Evolutionary conservation across 2,113 vertebrate species (phyloP).

Genomic region (Gopherus evgoodei): DNA sequence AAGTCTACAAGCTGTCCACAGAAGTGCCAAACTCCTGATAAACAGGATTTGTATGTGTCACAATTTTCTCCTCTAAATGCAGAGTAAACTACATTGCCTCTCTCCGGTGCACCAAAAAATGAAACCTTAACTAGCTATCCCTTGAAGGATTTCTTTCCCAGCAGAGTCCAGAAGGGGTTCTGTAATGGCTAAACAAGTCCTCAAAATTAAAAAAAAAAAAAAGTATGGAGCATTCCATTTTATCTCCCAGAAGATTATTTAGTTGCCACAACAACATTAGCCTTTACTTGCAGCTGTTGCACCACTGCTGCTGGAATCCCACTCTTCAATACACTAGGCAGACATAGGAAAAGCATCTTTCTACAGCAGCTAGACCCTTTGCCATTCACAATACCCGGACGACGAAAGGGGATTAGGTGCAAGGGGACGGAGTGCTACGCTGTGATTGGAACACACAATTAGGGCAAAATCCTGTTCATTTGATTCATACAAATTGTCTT

Average conservation of each 20-base stretch:
- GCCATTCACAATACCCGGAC: background rate
- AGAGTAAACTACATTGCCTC: conserved; percentile 41
- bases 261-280: background rate
- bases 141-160: conserved; percentile 28
- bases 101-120: conserved; percentile 47
- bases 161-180: background rate
- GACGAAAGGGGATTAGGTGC: background rate
- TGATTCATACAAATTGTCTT: background rate
- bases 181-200: background rate
- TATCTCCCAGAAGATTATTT: conserved; percentile 22
- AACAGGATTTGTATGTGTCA: conserved; percentile 49
- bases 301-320: background rate
- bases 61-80: conserved; percentile 53
- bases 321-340: background rate
- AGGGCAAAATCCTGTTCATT: background rate
- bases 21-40: conserved; percentile 62
- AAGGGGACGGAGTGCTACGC: background rate
- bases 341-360: background rate
- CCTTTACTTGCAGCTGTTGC: background rate
- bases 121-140: conserved; percentile 23
- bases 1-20: conserved; percentile 54
- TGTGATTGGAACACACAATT: background rate
- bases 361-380: background rate
- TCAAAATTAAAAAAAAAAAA: background rate
- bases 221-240: background rate